A percentile compares a stretch with the other conserved stretches of the same genome.
Conservation (phyloP, 2,113 vertebrate genomes). For the Burhinus oedicnemus region DNA sequence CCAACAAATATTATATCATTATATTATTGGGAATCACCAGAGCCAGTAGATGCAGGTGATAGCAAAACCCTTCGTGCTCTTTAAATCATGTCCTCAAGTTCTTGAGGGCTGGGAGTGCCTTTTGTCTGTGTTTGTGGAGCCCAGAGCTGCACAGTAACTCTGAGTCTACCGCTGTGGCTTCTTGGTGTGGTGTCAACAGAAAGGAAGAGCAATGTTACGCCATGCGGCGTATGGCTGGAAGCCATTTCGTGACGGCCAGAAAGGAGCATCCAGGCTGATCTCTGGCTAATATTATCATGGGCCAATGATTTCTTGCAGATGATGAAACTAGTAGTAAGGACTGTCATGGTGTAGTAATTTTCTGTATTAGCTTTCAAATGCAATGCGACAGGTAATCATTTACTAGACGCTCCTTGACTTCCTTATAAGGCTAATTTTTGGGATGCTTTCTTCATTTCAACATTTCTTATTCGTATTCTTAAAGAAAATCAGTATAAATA, state of each 20-base stretch:
- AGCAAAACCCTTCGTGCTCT: neutral
- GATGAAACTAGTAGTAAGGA: neutral
- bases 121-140: neutral
- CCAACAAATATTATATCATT: neutral
- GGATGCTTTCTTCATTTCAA: neutral
- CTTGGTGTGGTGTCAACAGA: neutral
- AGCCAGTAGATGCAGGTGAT: neutral
- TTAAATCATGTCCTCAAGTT: neutral
- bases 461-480: neutral
- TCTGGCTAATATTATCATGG: neutral
- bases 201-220: neutral
- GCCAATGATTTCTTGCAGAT: neutral
- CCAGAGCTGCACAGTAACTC: neutral
- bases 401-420: neutral
- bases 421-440: neutral
- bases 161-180: neutral
- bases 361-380: neutral
- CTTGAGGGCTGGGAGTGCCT: neutral
- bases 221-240: accelerated
- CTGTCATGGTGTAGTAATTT: neutral
- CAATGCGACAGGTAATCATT: neutral
- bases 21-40: neutral
- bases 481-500: neutral
- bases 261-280: neutral
- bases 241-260: neutral